phyloP scores from a whole-genome alignment of 2,797 vertebrate species.

The Pangasius sanitwongsei region DNA sequence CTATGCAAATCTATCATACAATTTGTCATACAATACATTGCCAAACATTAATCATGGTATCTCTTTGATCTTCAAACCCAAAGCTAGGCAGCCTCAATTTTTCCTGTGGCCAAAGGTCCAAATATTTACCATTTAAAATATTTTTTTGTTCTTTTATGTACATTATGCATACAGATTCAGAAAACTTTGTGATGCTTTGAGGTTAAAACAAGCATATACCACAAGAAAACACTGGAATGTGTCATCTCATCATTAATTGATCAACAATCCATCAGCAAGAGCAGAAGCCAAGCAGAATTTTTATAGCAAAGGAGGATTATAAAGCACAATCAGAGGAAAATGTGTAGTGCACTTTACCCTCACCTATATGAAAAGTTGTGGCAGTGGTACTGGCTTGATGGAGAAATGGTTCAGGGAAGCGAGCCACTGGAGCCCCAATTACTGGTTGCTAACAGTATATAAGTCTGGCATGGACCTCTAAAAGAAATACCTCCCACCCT shows the following conservation, averaged over 20 bases:
- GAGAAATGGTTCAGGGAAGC: constrained; percentile 37
- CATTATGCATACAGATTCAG: not conserved
- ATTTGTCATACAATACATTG: not conserved
- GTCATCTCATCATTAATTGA: not conserved
- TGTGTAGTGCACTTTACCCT: constrained; percentile 7
- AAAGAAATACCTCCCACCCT: constrained; percentile 44
- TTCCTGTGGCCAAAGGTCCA: not conserved
- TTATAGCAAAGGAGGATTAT: not conserved
- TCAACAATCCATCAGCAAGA: constrained; percentile 7
- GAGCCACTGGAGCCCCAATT: constrained; percentile 40
- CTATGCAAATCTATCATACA: not conserved
- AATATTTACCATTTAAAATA: not conserved
- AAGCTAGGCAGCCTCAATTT: not conserved
- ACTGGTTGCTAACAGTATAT: constrained; percentile 41
- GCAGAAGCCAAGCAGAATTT: not conserved
- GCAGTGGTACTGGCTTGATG: constrained; percentile 44
- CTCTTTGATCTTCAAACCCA: not conserved
- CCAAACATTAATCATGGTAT: not conserved
- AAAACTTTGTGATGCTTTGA: not conserved
- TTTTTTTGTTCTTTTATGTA: not conserved
- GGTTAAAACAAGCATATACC: not conserved
- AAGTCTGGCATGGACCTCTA: constrained; percentile 48
- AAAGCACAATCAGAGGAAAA: not conserved
- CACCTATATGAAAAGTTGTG: constrained; percentile 49
- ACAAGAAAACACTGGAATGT: not conserved